Base-by-base conservation (phyloP, 2,113 vertebrate genomes). In the Triplophysa tibetana region DNA sequence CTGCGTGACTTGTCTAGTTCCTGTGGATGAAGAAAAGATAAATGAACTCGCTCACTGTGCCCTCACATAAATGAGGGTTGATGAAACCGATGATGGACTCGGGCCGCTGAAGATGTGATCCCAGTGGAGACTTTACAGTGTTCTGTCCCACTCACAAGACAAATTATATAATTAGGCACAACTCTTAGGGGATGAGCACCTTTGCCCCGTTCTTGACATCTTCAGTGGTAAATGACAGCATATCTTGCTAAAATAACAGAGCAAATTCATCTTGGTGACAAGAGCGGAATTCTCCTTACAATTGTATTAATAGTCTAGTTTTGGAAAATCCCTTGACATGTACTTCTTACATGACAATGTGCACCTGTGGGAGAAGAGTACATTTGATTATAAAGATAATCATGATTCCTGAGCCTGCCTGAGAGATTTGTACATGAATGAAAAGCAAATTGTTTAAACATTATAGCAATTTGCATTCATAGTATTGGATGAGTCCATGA, bases 111-210 rank as follows among this genome's bases (percentile, higher is more conserved):
- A 85, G 81, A 90, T 88, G 19, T 75, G 62, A 86, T 92, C 92
- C 90, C 91, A 86, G 76, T 90, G 91, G 91, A 91, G 87, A 81
- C 85, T 88, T 86, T 84, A 88, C 81, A 83, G 83, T 87, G 88
- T 87, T 91, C 89, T 79, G 87, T 88, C 90, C 88, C 87, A 85
- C 88, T 89, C 90, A 90, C 86, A 93, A 92, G 91, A 93, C 91
- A 92, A 92, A 93, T 93, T 91, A 90, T 92, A 90, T 91, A 92
- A 93, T 93, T 92, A 93, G 90, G 89, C 85, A 83, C 72, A 80
- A 88, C 87, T 90, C 89, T 75, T 86, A 89, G 91, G 91, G 91
- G 90, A 92, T 14, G 80, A 80, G 38, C 84, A 90, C 90, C 91
- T 90, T 91, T 90, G 88, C 85, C 89, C 91, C 81, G 82, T 86